These are phyloP conservation scores for Calameuta idolon DNA, from an alignment of 2,888 invertebrate species.

Conservation along the genomic window DNA sequence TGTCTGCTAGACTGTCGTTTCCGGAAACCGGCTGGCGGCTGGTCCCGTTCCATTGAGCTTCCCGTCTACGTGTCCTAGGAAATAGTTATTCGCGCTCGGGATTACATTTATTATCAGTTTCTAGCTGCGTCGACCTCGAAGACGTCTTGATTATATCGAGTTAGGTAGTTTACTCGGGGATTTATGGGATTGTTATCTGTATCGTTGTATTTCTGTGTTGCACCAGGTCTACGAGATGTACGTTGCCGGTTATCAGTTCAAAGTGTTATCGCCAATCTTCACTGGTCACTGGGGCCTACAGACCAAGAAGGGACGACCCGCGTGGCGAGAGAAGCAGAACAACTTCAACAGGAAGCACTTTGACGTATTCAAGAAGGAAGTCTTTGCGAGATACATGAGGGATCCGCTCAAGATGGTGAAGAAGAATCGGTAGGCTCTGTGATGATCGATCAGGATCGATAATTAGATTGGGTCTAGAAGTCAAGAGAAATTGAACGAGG, in stretches of 20 bases:
- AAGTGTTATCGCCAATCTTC: conserved; percentile 88
- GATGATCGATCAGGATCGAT: too few relatives aligned
- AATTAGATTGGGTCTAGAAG: too few relatives aligned
- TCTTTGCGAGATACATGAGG: conserved; percentile 80
- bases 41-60: neutral
- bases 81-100: too few relatives aligned
- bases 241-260: conserved; percentile 88
- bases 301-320: conserved; percentile 80
- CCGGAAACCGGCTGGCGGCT: neutral
- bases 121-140: too few relatives aligned
- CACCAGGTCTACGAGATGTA: conserved; percentile 91
- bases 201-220: neutral
- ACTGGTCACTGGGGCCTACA: conserved; percentile 93
- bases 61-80: neutral
- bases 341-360: conserved; percentile 84
- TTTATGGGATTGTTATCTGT: too few relatives aligned
- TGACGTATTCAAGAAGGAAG: conserved; percentile 85
- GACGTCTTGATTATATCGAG: too few relatives aligned
- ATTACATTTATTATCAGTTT: too few relatives aligned
- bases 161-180: too few relatives aligned
- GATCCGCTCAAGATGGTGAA: conserved; percentile 73
- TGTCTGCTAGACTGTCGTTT: conserved; percentile 37
- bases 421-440: conserved; percentile 12
- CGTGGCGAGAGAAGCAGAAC: conserved; percentile 90
- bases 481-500: too few relatives aligned